Evolutionary conservation across 2,113 vertebrate species (phyloP), one percentile per base, ranked within the genome.

Genomic region (Oryzias javanicus): DNA sequence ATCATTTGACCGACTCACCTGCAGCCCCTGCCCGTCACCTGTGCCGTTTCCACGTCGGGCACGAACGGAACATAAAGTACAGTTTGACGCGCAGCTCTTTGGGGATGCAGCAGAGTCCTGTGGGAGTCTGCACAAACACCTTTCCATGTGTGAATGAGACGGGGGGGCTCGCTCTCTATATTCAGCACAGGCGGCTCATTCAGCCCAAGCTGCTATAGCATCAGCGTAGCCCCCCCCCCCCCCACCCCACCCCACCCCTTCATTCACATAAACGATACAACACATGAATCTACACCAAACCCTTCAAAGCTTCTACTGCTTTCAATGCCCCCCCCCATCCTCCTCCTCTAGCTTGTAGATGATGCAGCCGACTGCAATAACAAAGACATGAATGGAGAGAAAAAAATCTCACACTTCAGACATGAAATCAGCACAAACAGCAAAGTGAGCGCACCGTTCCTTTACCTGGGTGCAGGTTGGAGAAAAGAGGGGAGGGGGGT

Each of bases 401-500:
- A 22, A 22, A 74, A 60, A 67, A 42, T 5, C 60, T 40, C 18
- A 67, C 51, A 47, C 55, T 10, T 14, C 60, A 55, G 47, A 47
- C 67, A 54, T 67, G 57, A 64, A 67, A 58, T 52, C n/a, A 14
- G 8, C 5, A 45, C 22, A 17, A 4, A 51, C 22, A n/a, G 45
- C 12, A 45, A 35, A 73, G 62, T 56, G 49, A 55, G 72, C 70
- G 49, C 5, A 25, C 44, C 14, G 7, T 24, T 58, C 25, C 20
- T 75, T 89, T 89, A 87, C 87, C 87, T 86, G 74, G 67, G 75
- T 60, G 83, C 70, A 86, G 80, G 80, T 89, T 35, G 35, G 10
- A 35, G 35, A 35, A 35, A n/a, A 8, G 8, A 35, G 10, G 29
- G 29, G 35, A 10, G 35, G 80, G 52, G 71, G 72, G 16, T 29